Conservation (phyloP, 2,113 vertebrate species). For the Vimba vimba region DNA sequence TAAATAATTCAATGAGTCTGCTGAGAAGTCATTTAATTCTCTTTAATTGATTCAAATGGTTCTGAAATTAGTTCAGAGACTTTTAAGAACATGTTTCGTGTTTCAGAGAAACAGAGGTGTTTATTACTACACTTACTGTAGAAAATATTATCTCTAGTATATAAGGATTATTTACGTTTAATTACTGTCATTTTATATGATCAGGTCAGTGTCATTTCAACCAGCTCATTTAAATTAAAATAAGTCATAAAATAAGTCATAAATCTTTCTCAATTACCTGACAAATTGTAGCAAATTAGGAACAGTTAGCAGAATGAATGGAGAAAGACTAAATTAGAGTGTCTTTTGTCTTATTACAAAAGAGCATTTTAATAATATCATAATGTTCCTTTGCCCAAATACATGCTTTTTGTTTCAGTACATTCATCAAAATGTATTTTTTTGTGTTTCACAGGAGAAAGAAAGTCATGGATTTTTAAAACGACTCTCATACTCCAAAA, state of each 20-base stretch:
- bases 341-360: not conserved
- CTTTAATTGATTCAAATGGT: conserved; percentile 65
- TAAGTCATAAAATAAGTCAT: not conserved
- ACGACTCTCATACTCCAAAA: too few relatives aligned
- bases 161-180: not conserved
- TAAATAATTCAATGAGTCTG: conserved; percentile 66
- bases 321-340: not conserved
- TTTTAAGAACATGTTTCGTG: conserved; percentile 34
- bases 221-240: not conserved
- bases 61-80: conserved; percentile 51
- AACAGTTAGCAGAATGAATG: not conserved
- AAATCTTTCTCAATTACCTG: not conserved
- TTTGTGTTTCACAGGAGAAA: not conserved
- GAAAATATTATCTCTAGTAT: not conserved
- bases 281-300: not conserved
- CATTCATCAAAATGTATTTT: not conserved
- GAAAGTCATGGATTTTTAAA: too few relatives aligned
- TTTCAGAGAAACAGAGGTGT: conserved; percentile 25
- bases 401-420: not conserved
- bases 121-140: conserved; percentile 1
- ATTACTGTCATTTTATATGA: not conserved
- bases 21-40: conserved; percentile 60
- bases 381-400: not conserved
- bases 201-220: not conserved
- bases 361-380: not conserved